Conservation (phyloP, 2,888 invertebrate genomes). For the Polydesmus complanatus region DNA sequence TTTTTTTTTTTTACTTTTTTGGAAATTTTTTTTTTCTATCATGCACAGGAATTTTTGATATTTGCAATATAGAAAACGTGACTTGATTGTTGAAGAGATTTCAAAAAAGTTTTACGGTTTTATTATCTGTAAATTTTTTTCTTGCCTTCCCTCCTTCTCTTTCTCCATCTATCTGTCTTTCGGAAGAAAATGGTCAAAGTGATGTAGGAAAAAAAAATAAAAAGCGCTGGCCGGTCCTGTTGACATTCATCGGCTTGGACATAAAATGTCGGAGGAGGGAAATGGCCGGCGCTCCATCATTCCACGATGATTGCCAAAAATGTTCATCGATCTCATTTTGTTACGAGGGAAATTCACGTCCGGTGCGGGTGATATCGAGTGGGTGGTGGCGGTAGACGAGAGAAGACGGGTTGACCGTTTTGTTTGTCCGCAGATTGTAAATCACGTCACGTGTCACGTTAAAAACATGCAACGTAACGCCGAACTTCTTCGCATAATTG, state of each 20-base stretch:
- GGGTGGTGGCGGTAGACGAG: too few relatives aligned
- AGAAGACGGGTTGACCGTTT: neutral
- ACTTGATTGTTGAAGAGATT: neutral
- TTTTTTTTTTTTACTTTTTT: neutral
- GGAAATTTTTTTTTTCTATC: neutral
- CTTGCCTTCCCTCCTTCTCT: too few relatives aligned
- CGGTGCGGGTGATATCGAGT: neutral
- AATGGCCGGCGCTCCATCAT: neutral
- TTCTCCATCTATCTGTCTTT: too few relatives aligned
- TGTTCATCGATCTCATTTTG: neutral
- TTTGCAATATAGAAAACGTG: neutral
- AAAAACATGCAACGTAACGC: too few relatives aligned
- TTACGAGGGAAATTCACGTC: neutral
- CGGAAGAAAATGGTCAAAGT: too few relatives aligned
- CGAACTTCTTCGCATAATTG: too few relatives aligned
- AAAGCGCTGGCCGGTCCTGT: neutral
- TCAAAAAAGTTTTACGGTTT: neutral
- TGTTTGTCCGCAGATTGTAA: neutral
- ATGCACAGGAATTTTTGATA: neutral
- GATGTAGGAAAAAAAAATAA: too few relatives aligned
- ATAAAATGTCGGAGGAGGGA: neutral
- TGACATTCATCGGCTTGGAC: neutral
- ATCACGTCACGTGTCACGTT: too few relatives aligned
- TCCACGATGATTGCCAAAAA: neutral
- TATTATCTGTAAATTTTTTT: neutral